Evolutionary conservation across 2,113 vertebrate genomes (phyloP).

Genomic region (Labeo rohita): DNA sequence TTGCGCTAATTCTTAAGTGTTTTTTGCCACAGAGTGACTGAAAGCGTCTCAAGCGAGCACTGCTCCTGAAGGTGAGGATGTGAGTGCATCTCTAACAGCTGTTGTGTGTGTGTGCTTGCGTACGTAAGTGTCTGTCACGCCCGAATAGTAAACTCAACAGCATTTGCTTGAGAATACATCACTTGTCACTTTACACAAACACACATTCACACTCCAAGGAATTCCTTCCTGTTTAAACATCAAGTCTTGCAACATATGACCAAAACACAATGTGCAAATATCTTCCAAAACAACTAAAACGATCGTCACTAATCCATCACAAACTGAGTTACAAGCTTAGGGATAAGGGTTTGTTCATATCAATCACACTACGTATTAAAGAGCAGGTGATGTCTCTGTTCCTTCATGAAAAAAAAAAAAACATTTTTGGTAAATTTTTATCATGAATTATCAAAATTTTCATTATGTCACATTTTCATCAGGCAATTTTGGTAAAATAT

Average conservation of each 20-base stretch:
- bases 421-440: too few species aligned
- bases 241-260: neutral
- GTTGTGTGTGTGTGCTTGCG: neutral
- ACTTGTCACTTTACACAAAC: neutral
- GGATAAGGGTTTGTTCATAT: neutral
- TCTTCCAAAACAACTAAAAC: neutral
- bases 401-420: neutral
- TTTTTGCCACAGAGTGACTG: neutral
- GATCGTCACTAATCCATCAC: neutral
- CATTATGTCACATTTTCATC: neutral
- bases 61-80: neutral
- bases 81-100: neutral
- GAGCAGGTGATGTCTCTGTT: neutral
- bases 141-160: slow-evolving; percentile 3
- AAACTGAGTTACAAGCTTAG: neutral
- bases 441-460: neutral
- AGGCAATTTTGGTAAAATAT: neutral
- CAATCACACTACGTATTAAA: neutral
- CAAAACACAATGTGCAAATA: neutral
- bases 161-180: slow-evolving; percentile 15
- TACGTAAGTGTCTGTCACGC: neutral
- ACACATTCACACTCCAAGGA: neutral
- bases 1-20: neutral
- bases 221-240: slow-evolving; percentile 26
- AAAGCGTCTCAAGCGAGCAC: neutral